Base-by-base conservation (phyloP, 64 coral and sea anemone species). In the Hydrozoanthus tunicans region DNA sequence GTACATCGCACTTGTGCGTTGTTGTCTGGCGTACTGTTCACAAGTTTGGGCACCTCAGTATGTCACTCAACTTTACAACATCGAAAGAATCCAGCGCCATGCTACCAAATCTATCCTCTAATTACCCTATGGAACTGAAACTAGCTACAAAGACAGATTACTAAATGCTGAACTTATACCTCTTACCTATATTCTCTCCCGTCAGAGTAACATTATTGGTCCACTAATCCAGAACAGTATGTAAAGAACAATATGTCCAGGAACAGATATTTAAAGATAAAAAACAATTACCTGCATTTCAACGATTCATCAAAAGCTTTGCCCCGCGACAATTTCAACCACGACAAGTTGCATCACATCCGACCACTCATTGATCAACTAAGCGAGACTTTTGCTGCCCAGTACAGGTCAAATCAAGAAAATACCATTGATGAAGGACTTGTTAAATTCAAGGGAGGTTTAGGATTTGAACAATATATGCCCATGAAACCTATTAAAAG, bases 381-480 rank as follows among this genome's bases (percentile, higher is more conserved):
- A 24, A 58, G 58, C 56, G 75, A 61, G 65, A 77, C 26, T 20
- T 90, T 90, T 63, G 58, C 15, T 51, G 58, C 72, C 51, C 52
- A 90, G 62, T 90, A 78, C 71, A 27, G 9, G 88, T 73, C 88
- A 59, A 76, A 70, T 11, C 58, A 69, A 77, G 61, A 59, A 76
- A 75, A 76, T 77, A 51, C 72, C 69, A 90, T 90, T 51, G 89
- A 90, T 64, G 75, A 90, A 79, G 58, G 23, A 20, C 58, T 90
- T 23, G 58, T 90, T 9, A 79, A 90, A 12, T 90, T 25, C 58
- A 90, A 80, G 62, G 89, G 75, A 63, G 13, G 26, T n/a, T 77
- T 90, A 62, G 89, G 74, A 4, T 90, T 90, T 64, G 79, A 64
- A 80, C 89, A 80, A 60, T 90, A 79, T 64, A 79, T 90, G 76